These are phyloP conservation scores for Hypsopygia costalis DNA, from an alignment of 2,888 invertebrate genomes.

Conservation along the genomic window DNA sequence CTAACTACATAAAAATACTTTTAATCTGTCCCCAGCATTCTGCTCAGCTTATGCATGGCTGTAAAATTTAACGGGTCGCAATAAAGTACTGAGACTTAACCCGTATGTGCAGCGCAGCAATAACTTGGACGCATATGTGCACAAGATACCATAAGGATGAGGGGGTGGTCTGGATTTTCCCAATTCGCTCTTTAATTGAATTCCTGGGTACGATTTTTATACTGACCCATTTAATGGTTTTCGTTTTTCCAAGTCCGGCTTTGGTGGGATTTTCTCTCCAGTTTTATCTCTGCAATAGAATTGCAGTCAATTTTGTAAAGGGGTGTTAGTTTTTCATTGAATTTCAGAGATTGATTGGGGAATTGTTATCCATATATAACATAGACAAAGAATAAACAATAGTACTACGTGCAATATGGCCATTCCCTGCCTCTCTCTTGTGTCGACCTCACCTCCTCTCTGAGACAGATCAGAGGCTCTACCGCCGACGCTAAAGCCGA, in stretches of 20 bases:
- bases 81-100: conserved; percentile 69
- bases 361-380: no score
- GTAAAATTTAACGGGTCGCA: conserved; percentile 75
- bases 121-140: conserved; percentile 34
- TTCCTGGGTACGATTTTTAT: conserved; percentile 14
- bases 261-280: conserved; percentile 1
- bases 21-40: conserved; percentile 25
- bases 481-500: no score
- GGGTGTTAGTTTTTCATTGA: background rate
- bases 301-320: background rate
- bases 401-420: no score
- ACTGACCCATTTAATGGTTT: conserved; percentile 3
- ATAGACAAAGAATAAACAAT: no score
- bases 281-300: background rate
- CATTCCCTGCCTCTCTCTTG: no score
- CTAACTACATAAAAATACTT: background rate
- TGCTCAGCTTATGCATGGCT: conserved; percentile 58
- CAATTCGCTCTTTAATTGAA: conserved; percentile 17
- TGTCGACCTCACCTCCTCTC: no score
- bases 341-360: no score
- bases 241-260: conserved; percentile 22
- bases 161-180: conserved; percentile 2
- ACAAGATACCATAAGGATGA: background rate
- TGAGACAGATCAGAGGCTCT: no score
- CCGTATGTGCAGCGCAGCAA: conserved; percentile 39